A percentile compares a stretch with the other conserved stretches of the same genome.
phyloP scores from a whole-genome alignment of 2,888 invertebrate species.

The Erebia epiphron region DNA sequence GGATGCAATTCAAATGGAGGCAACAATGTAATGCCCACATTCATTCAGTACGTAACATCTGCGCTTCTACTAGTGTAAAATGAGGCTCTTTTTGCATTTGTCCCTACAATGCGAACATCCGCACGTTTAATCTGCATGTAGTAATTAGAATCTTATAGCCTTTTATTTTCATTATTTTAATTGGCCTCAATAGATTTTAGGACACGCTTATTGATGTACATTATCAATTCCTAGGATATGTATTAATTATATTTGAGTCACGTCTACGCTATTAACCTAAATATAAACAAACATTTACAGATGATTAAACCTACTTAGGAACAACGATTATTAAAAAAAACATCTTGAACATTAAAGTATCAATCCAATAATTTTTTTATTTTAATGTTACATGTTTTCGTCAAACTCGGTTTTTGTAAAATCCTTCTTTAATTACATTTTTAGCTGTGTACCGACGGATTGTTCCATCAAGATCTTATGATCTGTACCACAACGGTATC shows the following conservation, averaged over 20 bases:
- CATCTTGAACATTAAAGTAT: too few relatives aligned
- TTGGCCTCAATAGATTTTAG: neutral
- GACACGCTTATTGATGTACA: neutral
- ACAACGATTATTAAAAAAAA: too few relatives aligned
- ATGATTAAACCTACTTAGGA: too few relatives aligned
- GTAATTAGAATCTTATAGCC: neutral
- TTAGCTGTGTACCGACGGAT: too few relatives aligned
- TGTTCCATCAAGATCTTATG: too few relatives aligned
- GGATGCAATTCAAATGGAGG: neutral
- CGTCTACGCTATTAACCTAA: too few relatives aligned
- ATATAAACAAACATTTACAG: too few relatives aligned
- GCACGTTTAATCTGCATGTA: slow-evolving; percentile 4
- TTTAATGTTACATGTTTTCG: too few relatives aligned
- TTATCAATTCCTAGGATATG: neutral
- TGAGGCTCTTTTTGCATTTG: slow-evolving; percentile 10
- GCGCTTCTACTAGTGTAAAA: slow-evolving; percentile 24
- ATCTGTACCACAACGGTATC: neutral
- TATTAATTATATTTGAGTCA: neutral
- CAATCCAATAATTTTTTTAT: too few relatives aligned
- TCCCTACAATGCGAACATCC: slow-evolving; percentile 2
- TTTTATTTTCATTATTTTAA: neutral
- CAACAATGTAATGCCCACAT: slow-evolving; percentile 26
- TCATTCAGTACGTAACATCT: slow-evolving; percentile 35
- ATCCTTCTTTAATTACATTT: too few relatives aligned
- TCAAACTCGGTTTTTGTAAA: too few relatives aligned